phyloP scores from a whole-genome alignment of 2,888 invertebrate genomes.

The Rhorus exstirpatorius region DNA sequence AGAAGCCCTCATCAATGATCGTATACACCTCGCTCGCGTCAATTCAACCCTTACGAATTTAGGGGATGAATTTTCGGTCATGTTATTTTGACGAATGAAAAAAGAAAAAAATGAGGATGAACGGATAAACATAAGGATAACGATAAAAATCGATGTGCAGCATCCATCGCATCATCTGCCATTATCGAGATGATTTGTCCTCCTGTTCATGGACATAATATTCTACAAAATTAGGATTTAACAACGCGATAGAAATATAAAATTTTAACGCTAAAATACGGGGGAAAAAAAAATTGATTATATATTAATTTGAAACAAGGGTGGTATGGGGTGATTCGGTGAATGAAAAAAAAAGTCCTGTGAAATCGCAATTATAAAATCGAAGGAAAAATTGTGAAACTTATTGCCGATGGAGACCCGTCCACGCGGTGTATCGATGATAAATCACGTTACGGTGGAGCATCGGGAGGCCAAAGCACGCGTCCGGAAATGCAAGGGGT shows the following conservation, averaged over 20 bases:
- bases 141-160: not conserved
- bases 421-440: constrained; percentile 12
- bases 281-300: no score
- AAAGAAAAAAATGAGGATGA: not conserved
- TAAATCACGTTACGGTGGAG: constrained; percentile 20
- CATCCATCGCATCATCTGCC: not conserved
- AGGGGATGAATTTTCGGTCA: no score
- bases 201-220: constrained; percentile 72
- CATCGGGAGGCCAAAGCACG: not conserved
- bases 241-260: no score
- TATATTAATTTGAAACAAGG: no score
- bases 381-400: not conserved
- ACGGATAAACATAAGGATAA: not conserved
- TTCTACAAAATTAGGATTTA: constrained; percentile 77
- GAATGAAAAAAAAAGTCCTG: not conserved
- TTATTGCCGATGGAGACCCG: constrained; percentile 56
- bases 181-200: constrained; percentile 63
- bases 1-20: not conserved
- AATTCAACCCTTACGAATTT: no score
- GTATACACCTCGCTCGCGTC: no score
- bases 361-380: not conserved
- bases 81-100: no score
- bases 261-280: no score
- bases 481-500: not conserved
- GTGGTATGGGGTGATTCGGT: not conserved